Conservation (phyloP, 2,797 vertebrate species). For the Notoglanidium macrostoma region DNA sequence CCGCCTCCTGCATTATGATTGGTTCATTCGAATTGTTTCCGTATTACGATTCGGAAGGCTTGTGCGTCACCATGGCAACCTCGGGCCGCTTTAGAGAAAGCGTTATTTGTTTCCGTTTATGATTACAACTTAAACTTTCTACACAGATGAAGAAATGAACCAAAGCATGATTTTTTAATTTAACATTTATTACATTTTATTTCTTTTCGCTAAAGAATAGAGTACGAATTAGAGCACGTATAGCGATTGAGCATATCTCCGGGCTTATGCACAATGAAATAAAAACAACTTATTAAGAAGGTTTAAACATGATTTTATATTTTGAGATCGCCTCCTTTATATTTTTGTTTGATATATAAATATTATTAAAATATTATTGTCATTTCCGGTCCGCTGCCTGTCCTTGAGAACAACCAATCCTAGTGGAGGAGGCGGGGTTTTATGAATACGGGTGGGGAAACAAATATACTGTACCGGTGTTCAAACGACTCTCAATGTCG, state of each 20-base stretch:
- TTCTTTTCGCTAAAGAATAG: too few relatives aligned
- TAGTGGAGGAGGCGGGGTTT: not conserved
- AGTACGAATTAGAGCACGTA: not conserved
- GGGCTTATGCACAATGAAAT: not conserved
- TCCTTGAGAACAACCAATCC: not conserved
- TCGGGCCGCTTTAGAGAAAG: not conserved
- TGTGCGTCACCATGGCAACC: not conserved
- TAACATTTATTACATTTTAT: too few relatives aligned
- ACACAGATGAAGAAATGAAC: not conserved
- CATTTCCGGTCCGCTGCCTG: not conserved
- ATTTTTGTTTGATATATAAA: not conserved
- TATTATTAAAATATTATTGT: not conserved
- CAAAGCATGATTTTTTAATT: not conserved
- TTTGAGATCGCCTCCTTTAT: not conserved
- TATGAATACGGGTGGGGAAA: conserved; percentile 14
- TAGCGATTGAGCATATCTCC: not conserved
- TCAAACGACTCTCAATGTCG: conserved; percentile 2
- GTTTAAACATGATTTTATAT: not conserved
- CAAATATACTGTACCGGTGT: not conserved
- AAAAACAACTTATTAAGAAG: not conserved
- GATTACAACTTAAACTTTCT: not conserved
- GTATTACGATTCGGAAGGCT: too few relatives aligned
- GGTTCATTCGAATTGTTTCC: not conserved
- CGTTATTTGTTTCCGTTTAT: not conserved
- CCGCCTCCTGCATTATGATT: not conserved